phyloP scores from a whole-genome alignment of 2,113 vertebrate genomes.

The Phaethornis superciliosus region DNA sequence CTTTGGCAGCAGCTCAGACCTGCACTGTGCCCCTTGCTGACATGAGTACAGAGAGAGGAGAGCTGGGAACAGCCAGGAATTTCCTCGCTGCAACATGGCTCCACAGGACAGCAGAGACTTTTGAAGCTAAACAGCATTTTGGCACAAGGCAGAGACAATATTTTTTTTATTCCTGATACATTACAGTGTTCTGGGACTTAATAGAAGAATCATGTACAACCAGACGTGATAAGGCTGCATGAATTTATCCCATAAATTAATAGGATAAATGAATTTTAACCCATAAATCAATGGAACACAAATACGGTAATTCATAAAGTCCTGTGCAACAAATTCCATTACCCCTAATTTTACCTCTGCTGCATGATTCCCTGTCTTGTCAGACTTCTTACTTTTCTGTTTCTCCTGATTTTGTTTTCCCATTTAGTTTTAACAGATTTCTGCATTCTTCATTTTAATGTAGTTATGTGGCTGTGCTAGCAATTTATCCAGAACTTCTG shows the following conservation, averaged over 20 bases:
- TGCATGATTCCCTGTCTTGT: background rate
- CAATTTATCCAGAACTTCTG: background rate
- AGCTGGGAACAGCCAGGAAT: background rate
- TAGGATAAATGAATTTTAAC: background rate
- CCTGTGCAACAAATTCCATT: background rate
- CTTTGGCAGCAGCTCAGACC: background rate
- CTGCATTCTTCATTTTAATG: background rate
- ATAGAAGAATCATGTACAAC: background rate
- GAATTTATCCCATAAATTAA: background rate
- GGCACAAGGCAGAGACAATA: background rate
- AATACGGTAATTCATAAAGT: background rate
- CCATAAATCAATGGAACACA: background rate
- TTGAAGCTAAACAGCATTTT: background rate
- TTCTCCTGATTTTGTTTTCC: background rate
- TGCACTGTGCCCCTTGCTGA: background rate
- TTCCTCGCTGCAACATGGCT: fast-evolving
- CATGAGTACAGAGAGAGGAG: background rate
- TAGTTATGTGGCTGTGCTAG: background rate
- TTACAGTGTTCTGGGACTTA: background rate
- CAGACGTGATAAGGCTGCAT: background rate
- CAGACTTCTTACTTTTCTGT: background rate
- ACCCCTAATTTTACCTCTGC: background rate
- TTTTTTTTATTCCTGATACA: background rate
- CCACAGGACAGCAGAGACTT: background rate
- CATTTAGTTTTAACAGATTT: background rate